Evolutionary conservation across 2,113 vertebrate species (phyloP).

Genomic region (Lathamus discolor): DNA sequence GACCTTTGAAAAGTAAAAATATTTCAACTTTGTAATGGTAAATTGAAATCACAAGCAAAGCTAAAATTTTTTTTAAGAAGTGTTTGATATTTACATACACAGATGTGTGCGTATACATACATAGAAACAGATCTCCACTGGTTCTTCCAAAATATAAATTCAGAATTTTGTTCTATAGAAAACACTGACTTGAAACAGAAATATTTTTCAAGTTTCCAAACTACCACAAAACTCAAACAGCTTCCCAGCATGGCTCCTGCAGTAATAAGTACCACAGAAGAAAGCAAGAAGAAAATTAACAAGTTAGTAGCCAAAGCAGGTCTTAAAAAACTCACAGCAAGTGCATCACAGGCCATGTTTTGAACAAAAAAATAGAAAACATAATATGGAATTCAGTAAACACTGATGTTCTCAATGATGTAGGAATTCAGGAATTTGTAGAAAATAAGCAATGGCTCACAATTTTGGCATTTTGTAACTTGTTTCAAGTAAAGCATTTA

Average conservation of each 20-base stretch:
- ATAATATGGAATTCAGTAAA: not conserved
- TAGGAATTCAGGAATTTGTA: not conserved
- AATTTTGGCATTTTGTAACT: not conserved
- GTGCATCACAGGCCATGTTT: not conserved
- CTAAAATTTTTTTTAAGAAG: not conserved
- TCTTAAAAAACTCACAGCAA: not conserved
- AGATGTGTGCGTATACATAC: fast-evolving
- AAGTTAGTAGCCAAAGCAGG: not conserved
- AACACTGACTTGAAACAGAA: not conserved
- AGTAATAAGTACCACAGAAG: not conserved
- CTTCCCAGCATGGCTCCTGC: not conserved
- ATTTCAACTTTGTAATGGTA: not conserved
- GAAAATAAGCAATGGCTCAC: not conserved
- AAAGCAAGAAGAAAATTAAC: not conserved
- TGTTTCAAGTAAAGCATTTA: not conserved
- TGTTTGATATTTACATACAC: not conserved
- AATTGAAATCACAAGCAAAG: not conserved
- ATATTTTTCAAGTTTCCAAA: not conserved
- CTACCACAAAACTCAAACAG: not conserved
- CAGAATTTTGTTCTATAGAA: not conserved
- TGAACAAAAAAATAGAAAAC: not conserved
- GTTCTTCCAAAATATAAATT: not conserved
- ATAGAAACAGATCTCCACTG: not conserved
- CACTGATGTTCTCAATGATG: not conserved
- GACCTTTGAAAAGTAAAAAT: not conserved